phyloP scores from a whole-genome alignment of 2,888 invertebrate genomes.

The Carabus problematicus region DNA sequence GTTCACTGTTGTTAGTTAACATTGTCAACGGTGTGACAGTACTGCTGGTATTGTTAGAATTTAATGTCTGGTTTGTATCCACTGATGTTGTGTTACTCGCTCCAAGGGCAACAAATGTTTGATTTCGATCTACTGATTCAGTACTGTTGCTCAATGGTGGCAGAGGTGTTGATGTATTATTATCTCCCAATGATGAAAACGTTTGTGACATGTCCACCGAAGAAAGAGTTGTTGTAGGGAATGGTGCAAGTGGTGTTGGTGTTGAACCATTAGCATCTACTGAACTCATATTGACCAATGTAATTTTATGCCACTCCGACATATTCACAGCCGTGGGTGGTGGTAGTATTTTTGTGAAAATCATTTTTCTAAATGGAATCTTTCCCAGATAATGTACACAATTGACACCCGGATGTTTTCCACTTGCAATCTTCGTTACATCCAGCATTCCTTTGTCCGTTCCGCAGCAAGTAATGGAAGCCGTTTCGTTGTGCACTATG shows the following conservation, averaged over 20 bases:
- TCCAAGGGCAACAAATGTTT: background rate
- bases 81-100: background rate
- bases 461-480: slow-evolving; percentile 14
- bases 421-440: background rate
- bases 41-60: too few relatives aligned
- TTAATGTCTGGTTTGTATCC: too few relatives aligned
- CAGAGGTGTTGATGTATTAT: background rate
- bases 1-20: too few relatives aligned
- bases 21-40: too few relatives aligned
- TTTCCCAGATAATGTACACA: background rate
- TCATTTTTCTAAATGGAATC: slow-evolving; percentile 12
- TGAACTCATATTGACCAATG: background rate
- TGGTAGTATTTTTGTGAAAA: background rate
- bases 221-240: slow-evolving; percentile 18
- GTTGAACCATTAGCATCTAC: slow-evolving; percentile 11
- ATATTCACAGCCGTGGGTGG: background rate
- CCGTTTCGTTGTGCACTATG: slow-evolving; percentile 6
- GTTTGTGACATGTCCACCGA: slow-evolving; percentile 22
- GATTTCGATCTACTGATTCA: background rate
- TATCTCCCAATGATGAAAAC: background rate
- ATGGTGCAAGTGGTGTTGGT: slow-evolving; percentile 27
- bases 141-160: background rate
- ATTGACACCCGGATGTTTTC: slow-evolving; percentile 1
- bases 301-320: slow-evolving; percentile 10
- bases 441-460: background rate